A percentile compares a stretch with the other conserved stretches of the same genome.
Conservation (phyloP, 2,888 invertebrate genomes). For the Drosophila neonasuta region DNA sequence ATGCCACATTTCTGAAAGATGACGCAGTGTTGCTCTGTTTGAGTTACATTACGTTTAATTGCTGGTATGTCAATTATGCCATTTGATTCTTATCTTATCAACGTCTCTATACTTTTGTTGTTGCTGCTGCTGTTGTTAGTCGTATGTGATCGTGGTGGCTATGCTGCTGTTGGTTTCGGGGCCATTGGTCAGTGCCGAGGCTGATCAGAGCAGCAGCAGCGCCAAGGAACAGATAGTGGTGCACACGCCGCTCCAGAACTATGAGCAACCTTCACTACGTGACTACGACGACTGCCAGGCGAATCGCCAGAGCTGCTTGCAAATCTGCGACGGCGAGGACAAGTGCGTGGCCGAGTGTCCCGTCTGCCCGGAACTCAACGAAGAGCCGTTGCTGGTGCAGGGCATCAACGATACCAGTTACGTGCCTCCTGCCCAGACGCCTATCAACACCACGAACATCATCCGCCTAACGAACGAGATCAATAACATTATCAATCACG, state of each 20-base stretch:
- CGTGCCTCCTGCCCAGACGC: slow-evolving; percentile 31
- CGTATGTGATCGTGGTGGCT: slow-evolving; percentile 2
- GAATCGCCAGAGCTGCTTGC: slow-evolving; percentile 64
- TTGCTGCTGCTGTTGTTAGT: slow-evolving; percentile 12
- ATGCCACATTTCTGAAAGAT: slow-evolving; percentile 9
- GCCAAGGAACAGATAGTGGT: slow-evolving; percentile 67
- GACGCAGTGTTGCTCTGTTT: slow-evolving; percentile 17
- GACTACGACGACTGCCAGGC: slow-evolving; percentile 72
- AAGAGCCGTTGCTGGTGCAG: slow-evolving; percentile 73
- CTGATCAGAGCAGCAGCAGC: background rate
- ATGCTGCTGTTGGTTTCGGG: slow-evolving; percentile 28
- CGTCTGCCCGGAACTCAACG: slow-evolving; percentile 71
- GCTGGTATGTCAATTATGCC: slow-evolving; percentile 31
- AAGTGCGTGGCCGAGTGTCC: slow-evolving; percentile 68
- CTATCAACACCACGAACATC: slow-evolving; percentile 76
- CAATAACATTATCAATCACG: slow-evolving; percentile 73
- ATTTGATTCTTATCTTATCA: slow-evolving; percentile 32
- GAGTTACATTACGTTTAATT: slow-evolving; percentile 20
- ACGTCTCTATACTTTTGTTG: background rate
- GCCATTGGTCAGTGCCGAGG: slow-evolving; percentile 19
- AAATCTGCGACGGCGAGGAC: slow-evolving; percentile 41
- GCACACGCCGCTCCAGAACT: slow-evolving; percentile 71
- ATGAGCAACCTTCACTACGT: slow-evolving; percentile 74
- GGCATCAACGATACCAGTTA: slow-evolving; percentile 76
- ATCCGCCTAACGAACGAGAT: slow-evolving; percentile 78